Base-by-base conservation (phyloP, 2,888 invertebrate genomes). In the Epirrita christyi region DNA sequence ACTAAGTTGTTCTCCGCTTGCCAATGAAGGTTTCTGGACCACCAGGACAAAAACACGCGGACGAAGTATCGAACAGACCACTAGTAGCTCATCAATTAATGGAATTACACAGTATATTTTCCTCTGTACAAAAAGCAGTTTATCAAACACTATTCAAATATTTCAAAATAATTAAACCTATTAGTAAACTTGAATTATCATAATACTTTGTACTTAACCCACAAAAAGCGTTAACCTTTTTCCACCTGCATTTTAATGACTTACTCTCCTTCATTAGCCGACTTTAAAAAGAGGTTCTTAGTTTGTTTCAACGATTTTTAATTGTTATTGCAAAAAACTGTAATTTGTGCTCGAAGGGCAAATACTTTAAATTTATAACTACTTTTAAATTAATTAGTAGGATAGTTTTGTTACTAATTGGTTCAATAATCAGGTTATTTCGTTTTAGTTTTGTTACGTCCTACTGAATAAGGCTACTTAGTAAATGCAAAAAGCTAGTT, bases 211-310 rank as follows among this genome's bases (percentile, higher is more conserved):
- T 28, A 28, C 37, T 15, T n/a, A n/a, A 37, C 6, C 8, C 1
- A 32, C 8, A 27, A 57, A 57, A 48, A 47, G 27, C n/a, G n/a
- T 57, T 58, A 58, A 51, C 58, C 49, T 56, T 62, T 59, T 29
- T 45, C 53, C 61, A 64, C 57, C 61, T 62, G 59, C 43, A 10
- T n/a, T 4, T 41, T 53, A 64, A 61, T 61, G 48, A 52, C 59
- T 62, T 64, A 64, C 61, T 61, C 57, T 48, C 47, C 59, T 49
- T 55, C 46, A 53, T 61, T 61, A 55, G 38, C 40, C 13, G 21
- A 48, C 43, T 43, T 47, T 41, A 29, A 47, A 42, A 27, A 46
- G n/a, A 36, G 8, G 29, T 6, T 14, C 10, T 32, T 9, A 15
- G 8, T 15, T 3, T 9, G 14, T 40, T 40, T 40, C 40, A 15